Base-by-base conservation (phyloP, 2,797 vertebrate species). In the Rhinella marina region DNA sequence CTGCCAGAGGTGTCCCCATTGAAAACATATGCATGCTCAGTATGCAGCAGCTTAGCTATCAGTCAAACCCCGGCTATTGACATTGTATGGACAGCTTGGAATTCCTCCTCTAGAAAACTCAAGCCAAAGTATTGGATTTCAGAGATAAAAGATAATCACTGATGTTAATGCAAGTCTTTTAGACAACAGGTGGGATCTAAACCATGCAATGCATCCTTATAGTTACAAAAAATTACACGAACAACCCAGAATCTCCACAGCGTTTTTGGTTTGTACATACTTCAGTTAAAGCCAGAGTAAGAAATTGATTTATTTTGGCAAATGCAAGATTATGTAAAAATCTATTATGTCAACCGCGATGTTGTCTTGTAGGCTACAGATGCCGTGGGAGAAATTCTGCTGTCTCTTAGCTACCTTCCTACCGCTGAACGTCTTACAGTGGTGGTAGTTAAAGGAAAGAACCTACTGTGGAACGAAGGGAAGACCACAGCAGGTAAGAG, bases 371-470 rank as follows among this genome's bases (percentile, higher is more conserved):
- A 99, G 98, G 95, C 96, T 0, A 95, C 96, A 5, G 98, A 99
- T 19, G 96, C 97, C 0, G 98, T 98, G 0, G 98, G 98, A 0
- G 98, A 99, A 93, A 97, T 99, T 92, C 93, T 99, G 88, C 92
- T 99, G 48, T 99, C 97, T 62, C 97, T 99, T 78, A 99, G 98
- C 89, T 99, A 99, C 93, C 93, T 99, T 89, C 98, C 98, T 3
- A 99, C 98, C 0, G 98, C 98, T 0, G 98, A 99, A 93, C 96
- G 98, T 72, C 96, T 99, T 92, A 99, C 98, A 0, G 97, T 99
- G 91, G 98, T 99, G 0, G 97, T 99, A 85, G 98, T 99, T 81
- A 99, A 99, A 94, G 98, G 97, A 90, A 99, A 97, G 94, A 99
- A 97, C 92, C 96, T 99, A 0, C 90, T 97, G 89, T 99, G 98